Evolutionary conservation across 2,888 invertebrate species (phyloP), one percentile per base, ranked within the genome.

Genomic region (Holacanthella duospinosa): DNA sequence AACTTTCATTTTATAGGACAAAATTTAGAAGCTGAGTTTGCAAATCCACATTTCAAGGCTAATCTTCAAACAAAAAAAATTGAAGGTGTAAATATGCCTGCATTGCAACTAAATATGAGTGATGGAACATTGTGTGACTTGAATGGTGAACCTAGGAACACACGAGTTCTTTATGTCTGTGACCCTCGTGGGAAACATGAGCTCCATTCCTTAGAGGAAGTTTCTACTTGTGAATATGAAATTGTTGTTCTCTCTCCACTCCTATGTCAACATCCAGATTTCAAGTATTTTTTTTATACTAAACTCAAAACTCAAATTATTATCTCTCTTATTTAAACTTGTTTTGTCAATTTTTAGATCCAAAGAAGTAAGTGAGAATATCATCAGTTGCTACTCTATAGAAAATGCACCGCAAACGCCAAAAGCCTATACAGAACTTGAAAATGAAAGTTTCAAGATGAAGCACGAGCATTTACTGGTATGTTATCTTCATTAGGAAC

Each of bases 81-180:
- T 54, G 71, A 86, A 57, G 93, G 92, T n/a, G 80, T 87, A 1
- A 85, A 85, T 66, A 81, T 93, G 76, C 94, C 96, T 0, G 95
- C 90, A 75, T 86, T 89, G 61, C 77, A 79, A 44, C 83, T 96
- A 71, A 84, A 85, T 68, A 90, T 93, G 85, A 85, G 83, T 43
- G 89, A 88, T 76, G 97, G 97, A 74, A 94, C 96, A 0, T 73
- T 85, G 16, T 99, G 99, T 76, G 96, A 97, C 74, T 79, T 99
- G 59, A 96, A 86, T 70, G 87, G 87, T 61, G 85, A 87, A 73
- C 90, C 91, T 0, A 83, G 96, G 21, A 79, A 84, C 25, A 89
- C 93, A 0, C 84, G 85, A 74, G 85, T 95, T 1, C 81, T 88
- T 1, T 96, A 95, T 75, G 89, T 94, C 0, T 96, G 96, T 79